These are phyloP conservation scores for Apodemia hepburni DNA, from an alignment of 2,888 invertebrate species.

Conservation along the genomic window DNA sequence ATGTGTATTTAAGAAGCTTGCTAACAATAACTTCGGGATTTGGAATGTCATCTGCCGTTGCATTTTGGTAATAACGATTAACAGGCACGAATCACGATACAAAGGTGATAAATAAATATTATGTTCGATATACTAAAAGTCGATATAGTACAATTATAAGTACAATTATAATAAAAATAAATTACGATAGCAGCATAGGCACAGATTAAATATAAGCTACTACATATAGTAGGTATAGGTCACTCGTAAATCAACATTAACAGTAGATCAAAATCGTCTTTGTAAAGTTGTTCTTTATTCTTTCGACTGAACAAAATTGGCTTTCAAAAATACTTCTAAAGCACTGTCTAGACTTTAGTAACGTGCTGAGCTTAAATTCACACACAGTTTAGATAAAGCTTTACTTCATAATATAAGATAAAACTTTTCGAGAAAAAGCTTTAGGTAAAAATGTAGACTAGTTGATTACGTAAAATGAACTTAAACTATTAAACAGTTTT, in stretches of 20 bases:
- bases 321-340: constrained; percentile 35
- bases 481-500: background rate
- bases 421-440: constrained; percentile 25
- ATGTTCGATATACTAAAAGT: no score
- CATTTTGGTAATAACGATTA: no score
- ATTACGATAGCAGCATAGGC: no score
- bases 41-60: no score
- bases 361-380: constrained; percentile 36
- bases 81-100: no score
- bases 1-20: no score
- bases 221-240: no score
- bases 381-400: constrained; percentile 34
- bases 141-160: no score
- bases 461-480: background rate
- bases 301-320: constrained; percentile 10
- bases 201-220: no score
- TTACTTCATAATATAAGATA: constrained; percentile 26
- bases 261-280: constrained; percentile 11
- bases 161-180: no score
- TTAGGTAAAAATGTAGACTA: background rate
- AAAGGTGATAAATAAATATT: no score
- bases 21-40: no score
- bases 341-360: constrained; percentile 55
- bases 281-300: background rate
- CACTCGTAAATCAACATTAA: background rate